A percentile compares a stretch with the other conserved stretches of the same genome.
phyloP scores from a whole-genome alignment of 2,113 vertebrate species.

The Rynchops niger region DNA sequence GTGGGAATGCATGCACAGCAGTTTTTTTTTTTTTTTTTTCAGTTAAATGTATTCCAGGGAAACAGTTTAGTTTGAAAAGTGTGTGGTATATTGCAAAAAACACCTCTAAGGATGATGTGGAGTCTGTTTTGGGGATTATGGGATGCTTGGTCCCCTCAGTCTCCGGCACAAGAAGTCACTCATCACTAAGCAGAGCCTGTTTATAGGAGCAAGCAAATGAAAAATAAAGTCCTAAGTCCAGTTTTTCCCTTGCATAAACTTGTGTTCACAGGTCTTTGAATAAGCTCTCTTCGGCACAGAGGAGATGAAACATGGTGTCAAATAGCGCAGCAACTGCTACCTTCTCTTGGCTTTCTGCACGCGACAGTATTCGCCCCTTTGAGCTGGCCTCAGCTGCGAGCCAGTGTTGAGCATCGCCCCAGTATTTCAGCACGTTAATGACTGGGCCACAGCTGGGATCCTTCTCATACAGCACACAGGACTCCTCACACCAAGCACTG shows the following conservation, averaged over 20 bases:
- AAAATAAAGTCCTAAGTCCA: neutral
- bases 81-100: neutral
- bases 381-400: neutral
- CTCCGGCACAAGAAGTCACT: neutral
- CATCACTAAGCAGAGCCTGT: neutral
- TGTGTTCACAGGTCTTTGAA: neutral
- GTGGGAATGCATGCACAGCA: neutral
- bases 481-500: neutral
- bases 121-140: neutral
- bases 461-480: accelerated
- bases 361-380: neutral
- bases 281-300: constrained; percentile 25
- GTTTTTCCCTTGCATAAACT: neutral
- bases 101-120: neutral
- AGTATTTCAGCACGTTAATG: neutral
- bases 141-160: neutral
- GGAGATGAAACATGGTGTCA: neutral
- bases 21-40: neutral
- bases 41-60: neutral
- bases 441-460: neutral
- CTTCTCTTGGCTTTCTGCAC: neutral
- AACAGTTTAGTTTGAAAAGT: neutral
- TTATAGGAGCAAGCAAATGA: constrained; percentile 13
- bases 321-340: neutral
- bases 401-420: accelerated